Evolutionary conservation across 2,113 vertebrate species (phyloP).

Genomic region (Phaethon lepturus): DNA sequence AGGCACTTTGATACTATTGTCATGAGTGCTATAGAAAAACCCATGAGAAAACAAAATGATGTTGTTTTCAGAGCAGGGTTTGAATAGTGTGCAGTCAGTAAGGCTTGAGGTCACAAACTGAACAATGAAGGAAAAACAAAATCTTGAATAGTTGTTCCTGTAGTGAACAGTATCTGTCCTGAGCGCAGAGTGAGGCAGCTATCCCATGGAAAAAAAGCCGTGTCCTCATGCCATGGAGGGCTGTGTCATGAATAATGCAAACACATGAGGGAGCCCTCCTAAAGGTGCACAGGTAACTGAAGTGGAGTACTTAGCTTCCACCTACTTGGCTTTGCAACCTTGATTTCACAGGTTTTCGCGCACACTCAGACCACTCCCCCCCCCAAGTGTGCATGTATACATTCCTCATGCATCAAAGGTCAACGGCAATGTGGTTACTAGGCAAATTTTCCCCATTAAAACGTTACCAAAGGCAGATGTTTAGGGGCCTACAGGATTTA

Average conservation of each 20-base stretch:
- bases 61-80: constrained; percentile 44
- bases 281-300: constrained; percentile 41
- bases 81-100: constrained; percentile 35
- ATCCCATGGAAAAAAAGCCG: neutral
- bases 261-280: constrained; percentile 51
- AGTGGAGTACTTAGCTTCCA: neutral
- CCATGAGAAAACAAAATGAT: constrained; percentile 29
- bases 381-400: neutral
- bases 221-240: neutral
- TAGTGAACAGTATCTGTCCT: neutral
- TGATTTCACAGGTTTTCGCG: neutral
- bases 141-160: constrained; percentile 41
- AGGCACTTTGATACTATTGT: constrained; percentile 64
- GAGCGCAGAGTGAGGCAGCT: neutral
- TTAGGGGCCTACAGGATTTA: constrained; percentile 65
- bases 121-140: constrained; percentile 53
- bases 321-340: neutral
- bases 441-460: constrained; percentile 70
- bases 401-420: constrained; percentile 63
- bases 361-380: neutral
- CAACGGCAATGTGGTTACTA: constrained; percentile 49
- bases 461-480: constrained; percentile 70
- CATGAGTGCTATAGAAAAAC: constrained; percentile 51
- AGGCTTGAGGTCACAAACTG: constrained; percentile 52
- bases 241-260: neutral